Evolutionary conservation across 2,888 invertebrate genomes (phyloP), one percentile per base, ranked within the genome.

Genomic region (Limnephilus marmoratus): DNA sequence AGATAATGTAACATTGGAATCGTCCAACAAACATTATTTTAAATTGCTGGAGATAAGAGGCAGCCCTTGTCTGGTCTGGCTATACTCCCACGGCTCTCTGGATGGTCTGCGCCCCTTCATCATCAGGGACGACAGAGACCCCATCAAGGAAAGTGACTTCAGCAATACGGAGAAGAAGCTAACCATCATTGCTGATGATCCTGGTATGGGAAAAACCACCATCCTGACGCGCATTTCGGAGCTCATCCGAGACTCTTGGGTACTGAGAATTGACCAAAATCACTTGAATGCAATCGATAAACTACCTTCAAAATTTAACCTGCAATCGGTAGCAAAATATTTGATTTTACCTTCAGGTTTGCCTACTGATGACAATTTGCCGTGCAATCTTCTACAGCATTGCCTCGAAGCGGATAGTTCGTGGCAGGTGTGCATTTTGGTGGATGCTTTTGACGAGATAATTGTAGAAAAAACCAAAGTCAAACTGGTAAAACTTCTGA

Each of bases 131-230:
- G 0, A 29, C 9, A 5, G 11, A 3, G 4, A 82, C 31, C 12
- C 82, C 34, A 29, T 82, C 7, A 12, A 82, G n/a, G 82, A 82
- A 29, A 13, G 7, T n/a, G 82, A 82, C 0, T 82, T 82, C 31
- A n/a, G 82, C 82, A 29, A 29, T 12, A 34, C 7, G 34, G 31
- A 34, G 13, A 82, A 82, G 5, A 82, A 82, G 12, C 7, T 29
- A 7, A 34, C 34, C 4, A 82, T 82, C 29, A 82, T 82, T 29
- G 34, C 34, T 31, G 82, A 34, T 29, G 82, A 82, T 13, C 82
- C 82, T 34, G 82, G 82, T 29, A 82, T 82, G 82, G 82, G 82
- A 82, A 82, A 82, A 3, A 31, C 82, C 29, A 82, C 82, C 29
- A 11, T 12, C 29, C 34, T 82, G 29, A 82, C 82, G 29, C 29